Percentiles rank a stretch among this genome's conserved stretches.
These are phyloP conservation scores for Elymnias hypermnestra DNA, from an alignment of 1,140 invertebrate genomes.

Conservation along the genomic window DNA sequence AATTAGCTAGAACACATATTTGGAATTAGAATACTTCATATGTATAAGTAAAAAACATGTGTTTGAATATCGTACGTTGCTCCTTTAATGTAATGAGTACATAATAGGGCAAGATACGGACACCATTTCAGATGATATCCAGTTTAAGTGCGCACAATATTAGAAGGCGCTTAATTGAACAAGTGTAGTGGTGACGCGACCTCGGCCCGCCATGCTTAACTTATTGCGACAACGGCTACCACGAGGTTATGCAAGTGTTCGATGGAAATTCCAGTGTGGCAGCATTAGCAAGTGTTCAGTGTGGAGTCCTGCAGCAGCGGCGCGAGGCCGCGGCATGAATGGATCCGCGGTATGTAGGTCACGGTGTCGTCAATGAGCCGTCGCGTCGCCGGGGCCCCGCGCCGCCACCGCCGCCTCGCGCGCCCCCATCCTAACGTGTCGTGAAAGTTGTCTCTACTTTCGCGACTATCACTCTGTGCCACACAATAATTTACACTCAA, in stretches of 20 bases:
- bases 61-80: not conserved
- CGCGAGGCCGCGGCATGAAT: conserved; percentile 67
- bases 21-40: no score
- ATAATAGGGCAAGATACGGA: no score
- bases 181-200: conserved; percentile 64
- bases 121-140: not conserved
- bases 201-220: conserved; percentile 38
- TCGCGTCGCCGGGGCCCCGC: conserved; percentile 58
- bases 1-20: no score
- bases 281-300: conserved; percentile 33
- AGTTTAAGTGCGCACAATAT: conserved; percentile 24
- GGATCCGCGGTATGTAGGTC: conserved; percentile 66
- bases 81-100: not conserved
- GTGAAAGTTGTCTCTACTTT: conserved; percentile 74
- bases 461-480: conserved; percentile 43
- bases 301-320: conserved; percentile 44
- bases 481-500: conserved; percentile 52
- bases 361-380: conserved; percentile 72
- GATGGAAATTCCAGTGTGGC: conserved; percentile 56
- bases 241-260: conserved; percentile 61
- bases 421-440: conserved; percentile 60
- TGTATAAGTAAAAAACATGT: not conserved
- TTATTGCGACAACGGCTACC: conserved; percentile 66
- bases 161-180: conserved; percentile 66
- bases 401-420: conserved; percentile 38